Evolutionary conservation across 2,797 vertebrate genomes (phyloP).

Genomic region (Epinephelus awoara): DNA sequence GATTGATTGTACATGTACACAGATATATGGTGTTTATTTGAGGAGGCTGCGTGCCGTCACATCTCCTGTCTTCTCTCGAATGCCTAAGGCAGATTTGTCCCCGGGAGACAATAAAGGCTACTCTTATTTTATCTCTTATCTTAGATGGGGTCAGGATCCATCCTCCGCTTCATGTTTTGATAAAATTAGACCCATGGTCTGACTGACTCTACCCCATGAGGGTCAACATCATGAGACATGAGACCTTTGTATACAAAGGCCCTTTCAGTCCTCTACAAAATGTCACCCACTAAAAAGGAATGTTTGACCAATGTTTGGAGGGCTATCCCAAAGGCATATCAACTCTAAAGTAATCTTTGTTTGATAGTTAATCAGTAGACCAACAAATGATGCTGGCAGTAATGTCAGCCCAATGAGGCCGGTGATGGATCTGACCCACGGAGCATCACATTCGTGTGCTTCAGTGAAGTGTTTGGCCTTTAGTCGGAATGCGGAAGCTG

Average conservation of each 20-base stretch:
- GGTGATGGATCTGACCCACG: neutral
- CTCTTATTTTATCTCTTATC: too few relatives aligned
- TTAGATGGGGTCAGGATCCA: neutral
- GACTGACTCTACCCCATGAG: neutral
- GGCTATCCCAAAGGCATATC: neutral
- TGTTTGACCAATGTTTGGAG: neutral
- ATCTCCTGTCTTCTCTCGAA: too few relatives aligned
- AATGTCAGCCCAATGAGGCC: neutral
- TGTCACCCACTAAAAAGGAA: neutral
- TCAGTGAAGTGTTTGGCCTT: neutral
- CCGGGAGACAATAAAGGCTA: too few relatives aligned
- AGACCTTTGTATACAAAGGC: slow-evolving; percentile 40
- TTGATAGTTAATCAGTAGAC: slow-evolving; percentile 5
- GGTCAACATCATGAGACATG: slow-evolving; percentile 21
- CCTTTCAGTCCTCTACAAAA: slow-evolving; percentile 21
- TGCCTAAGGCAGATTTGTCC: too few relatives aligned
- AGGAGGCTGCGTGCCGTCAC: too few relatives aligned
- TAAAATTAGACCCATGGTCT: neutral
- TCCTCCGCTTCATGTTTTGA: neutral
- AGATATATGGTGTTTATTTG: too few relatives aligned
- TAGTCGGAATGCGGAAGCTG: slow-evolving; percentile 10
- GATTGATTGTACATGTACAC: too few relatives aligned
- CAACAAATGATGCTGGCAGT: neutral
- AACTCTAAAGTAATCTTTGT: slow-evolving; percentile 10
- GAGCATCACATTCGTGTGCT: neutral